phyloP scores from a whole-genome alignment of 2,797 vertebrate species.

The Mus minutoides region DNA sequence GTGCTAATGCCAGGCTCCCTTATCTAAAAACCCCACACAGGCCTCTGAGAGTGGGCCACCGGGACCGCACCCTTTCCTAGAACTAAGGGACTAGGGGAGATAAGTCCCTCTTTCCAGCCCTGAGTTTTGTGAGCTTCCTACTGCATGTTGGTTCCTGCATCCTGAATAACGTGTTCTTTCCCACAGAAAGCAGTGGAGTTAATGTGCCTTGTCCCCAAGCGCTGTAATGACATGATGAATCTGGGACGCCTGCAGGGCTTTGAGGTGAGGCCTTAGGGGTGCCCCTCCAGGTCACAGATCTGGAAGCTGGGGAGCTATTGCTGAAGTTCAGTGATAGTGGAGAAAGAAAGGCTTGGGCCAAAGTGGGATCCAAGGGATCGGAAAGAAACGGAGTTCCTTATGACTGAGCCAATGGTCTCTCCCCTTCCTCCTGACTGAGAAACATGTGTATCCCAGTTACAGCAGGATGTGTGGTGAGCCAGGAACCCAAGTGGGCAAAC shows the following conservation, averaged over 20 bases:
- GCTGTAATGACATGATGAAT: constrained; percentile 99
- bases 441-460: background rate
- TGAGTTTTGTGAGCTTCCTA: background rate
- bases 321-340: background rate
- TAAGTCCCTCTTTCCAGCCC: background rate
- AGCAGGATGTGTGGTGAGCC: background rate
- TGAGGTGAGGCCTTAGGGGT: constrained; percentile 89
- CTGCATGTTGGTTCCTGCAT: background rate
- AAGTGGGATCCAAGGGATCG: background rate
- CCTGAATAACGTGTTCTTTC: constrained; percentile 64
- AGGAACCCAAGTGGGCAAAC: background rate
- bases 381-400: background rate
- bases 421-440: constrained; percentile 18
- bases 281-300: background rate
- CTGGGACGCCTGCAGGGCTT: constrained; percentile 97
- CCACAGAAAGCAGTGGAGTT: constrained; percentile 96
- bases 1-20: background rate
- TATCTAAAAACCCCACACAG: background rate
- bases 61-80: background rate
- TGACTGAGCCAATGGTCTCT: background rate
- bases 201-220: constrained; percentile 99
- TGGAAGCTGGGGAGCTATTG: background rate
- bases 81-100: background rate
- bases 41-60: background rate
- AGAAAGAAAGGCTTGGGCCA: background rate